A percentile compares a stretch with the other conserved stretches of the same genome.
Conservation (phyloP, 2,888 invertebrate genomes). For the Drosophila rellima region DNA sequence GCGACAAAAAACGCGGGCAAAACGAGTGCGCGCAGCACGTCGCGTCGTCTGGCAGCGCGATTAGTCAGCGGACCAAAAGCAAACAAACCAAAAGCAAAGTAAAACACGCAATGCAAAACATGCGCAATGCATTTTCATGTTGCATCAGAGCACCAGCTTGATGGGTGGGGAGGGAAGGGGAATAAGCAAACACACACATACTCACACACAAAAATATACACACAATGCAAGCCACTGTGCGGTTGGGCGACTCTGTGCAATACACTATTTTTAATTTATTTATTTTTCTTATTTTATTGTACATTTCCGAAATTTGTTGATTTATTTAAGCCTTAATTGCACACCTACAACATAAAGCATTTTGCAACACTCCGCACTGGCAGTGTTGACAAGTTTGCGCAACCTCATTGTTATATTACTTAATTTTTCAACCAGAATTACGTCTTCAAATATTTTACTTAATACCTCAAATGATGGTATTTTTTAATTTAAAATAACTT, state of each 20-base stretch:
- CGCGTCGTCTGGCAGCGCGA: conserved; percentile 40
- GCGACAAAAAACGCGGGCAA: conserved; percentile 54
- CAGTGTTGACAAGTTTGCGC: conserved; percentile 43
- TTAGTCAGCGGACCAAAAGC: conserved; percentile 49
- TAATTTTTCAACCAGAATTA: neutral
- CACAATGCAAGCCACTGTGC: conserved; percentile 57
- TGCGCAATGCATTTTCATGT: conserved; percentile 70
- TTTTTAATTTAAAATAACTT: neutral
- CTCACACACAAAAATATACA: neutral
- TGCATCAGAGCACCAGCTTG: conserved; percentile 33
- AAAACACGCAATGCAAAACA: conserved; percentile 66
- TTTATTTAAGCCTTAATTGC: conserved; percentile 41
- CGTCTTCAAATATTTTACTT: neutral
- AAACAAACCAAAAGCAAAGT: conserved; percentile 27
- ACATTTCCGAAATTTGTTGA: conserved; percentile 45
- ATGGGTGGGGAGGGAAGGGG: neutral
- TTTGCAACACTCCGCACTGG: conserved; percentile 29
- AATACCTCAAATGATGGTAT: too few species aligned
- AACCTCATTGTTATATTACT: conserved; percentile 5
- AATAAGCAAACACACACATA: conserved; percentile 10
- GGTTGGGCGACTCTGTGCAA: conserved; percentile 48
- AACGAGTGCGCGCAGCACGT: conserved; percentile 63
- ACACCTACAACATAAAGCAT: conserved; percentile 17
- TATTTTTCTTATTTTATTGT: conserved; percentile 27
- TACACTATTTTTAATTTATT: conserved; percentile 10